Evolutionary conservation across 2,888 invertebrate genomes (phyloP).

Genomic region (Hirudinaria manillensis): DNA sequence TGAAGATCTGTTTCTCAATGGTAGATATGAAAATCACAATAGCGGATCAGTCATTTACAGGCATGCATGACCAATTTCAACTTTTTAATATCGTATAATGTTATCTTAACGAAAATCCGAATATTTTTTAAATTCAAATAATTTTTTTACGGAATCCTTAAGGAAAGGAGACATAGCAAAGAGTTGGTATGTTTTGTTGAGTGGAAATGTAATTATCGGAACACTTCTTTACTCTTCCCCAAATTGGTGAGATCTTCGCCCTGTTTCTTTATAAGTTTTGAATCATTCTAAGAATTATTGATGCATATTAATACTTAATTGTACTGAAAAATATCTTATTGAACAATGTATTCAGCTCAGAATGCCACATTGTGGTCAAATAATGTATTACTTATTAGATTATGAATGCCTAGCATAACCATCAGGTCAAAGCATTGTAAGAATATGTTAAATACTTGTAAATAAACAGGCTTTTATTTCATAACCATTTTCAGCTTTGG

Average conservation of each 20-base stretch:
- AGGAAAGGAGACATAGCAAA: conserved; percentile 63
- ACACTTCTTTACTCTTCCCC: conserved; percentile 10
- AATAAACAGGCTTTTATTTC: conserved; percentile 4
- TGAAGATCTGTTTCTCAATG: not conserved
- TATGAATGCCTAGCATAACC: not conserved
- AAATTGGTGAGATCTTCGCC: not conserved
- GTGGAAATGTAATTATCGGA: conserved; percentile 75
- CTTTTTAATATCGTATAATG: not conserved
- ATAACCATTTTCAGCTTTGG: conserved; percentile 64
- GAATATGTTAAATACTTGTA: not conserved
- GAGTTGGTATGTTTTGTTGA: conserved; percentile 75
- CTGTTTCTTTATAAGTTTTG: not conserved
- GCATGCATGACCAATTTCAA: not conserved
- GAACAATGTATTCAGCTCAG: not conserved
- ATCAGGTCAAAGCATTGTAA: no score
- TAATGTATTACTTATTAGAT: not conserved
- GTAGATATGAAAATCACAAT: not conserved
- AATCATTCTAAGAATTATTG: not conserved
- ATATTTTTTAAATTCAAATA: not conserved
- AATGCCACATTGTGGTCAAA: not conserved
- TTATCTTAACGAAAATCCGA: not conserved
- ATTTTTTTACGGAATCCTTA: not conserved
- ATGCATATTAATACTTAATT: conserved; percentile 5
- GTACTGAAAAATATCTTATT: not conserved
- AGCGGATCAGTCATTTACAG: not conserved